Conservation (phyloP, 2,113 vertebrate genomes). For the Jacana jacana region DNA sequence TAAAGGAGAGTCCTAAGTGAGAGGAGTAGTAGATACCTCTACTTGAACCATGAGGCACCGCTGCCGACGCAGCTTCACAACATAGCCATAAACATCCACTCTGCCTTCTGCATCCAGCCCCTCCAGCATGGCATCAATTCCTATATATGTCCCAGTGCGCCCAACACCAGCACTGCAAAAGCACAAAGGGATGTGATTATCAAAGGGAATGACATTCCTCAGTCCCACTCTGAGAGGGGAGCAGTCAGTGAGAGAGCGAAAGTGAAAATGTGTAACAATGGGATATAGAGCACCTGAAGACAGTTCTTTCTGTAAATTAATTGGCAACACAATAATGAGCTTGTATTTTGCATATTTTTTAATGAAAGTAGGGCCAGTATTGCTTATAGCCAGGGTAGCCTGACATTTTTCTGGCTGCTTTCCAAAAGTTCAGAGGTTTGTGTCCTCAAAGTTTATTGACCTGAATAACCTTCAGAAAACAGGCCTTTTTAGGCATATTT, state of each 20-base stretch:
- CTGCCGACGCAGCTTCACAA: constrained; percentile 88
- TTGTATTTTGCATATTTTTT: background rate
- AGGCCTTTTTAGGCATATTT: background rate
- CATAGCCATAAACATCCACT: constrained; percentile 92
- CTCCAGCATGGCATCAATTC: constrained; percentile 96
- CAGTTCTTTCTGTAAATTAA: background rate
- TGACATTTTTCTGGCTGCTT: background rate
- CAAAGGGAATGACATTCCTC: accelerated
- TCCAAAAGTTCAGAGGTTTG: background rate
- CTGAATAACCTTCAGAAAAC: background rate
- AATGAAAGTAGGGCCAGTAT: background rate
- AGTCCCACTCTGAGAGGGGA: background rate
- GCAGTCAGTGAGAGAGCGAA: background rate
- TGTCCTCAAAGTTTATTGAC: background rate
- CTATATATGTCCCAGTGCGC: constrained; percentile 92
- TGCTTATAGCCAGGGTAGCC: background rate
- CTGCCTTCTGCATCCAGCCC: constrained; percentile 87
- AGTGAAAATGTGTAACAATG: background rate
- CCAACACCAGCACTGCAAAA: constrained; percentile 89
- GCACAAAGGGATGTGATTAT: background rate
- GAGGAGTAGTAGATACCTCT: constrained; percentile 77
- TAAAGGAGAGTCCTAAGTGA: background rate
- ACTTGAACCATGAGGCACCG: constrained; percentile 99
- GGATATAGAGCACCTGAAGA: background rate
- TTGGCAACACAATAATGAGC: background rate